phyloP scores from a whole-genome alignment of 2,888 invertebrate genomes.

The Tolmerus cingulatus region DNA sequence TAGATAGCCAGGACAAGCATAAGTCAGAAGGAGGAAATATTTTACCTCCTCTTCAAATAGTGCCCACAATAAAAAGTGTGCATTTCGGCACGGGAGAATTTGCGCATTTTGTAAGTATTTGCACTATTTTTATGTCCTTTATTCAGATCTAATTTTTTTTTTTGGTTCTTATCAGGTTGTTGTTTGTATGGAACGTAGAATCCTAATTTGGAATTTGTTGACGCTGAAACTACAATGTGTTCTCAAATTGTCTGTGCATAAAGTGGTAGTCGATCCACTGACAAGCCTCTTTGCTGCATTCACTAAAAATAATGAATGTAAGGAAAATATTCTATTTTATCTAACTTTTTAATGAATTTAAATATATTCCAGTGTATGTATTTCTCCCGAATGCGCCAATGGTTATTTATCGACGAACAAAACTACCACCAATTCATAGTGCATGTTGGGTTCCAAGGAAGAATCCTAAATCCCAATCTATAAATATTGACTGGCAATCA shows the following conservation, averaged over 20 bases:
- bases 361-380: conserved; percentile 67
- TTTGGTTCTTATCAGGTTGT: conserved; percentile 53
- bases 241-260: conserved; percentile 58
- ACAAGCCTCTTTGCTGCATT: conserved; percentile 73
- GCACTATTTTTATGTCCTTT: neutral
- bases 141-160: neutral
- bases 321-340: conserved; percentile 51
- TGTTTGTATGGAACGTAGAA: conserved; percentile 64
- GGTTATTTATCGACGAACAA: conserved; percentile 66
- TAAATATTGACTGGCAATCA: conserved; percentile 68
- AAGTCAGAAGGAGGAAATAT: neutral
- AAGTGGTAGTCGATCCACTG: conserved; percentile 68
- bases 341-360: conserved; percentile 1
- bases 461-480: conserved; percentile 63
- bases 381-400: conserved; percentile 69
- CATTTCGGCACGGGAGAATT: conserved; percentile 60
- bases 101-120: conserved; percentile 55
- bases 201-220: conserved; percentile 74
- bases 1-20: neutral
- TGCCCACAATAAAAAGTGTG: conserved; percentile 57
- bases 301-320: conserved; percentile 69
- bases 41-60: conserved; percentile 51
- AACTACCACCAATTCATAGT: conserved; percentile 64
- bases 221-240: conserved; percentile 71
- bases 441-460: conserved; percentile 69